Conservation (phyloP, 2,113 vertebrate species). For the Parotia lawesii region DNA sequence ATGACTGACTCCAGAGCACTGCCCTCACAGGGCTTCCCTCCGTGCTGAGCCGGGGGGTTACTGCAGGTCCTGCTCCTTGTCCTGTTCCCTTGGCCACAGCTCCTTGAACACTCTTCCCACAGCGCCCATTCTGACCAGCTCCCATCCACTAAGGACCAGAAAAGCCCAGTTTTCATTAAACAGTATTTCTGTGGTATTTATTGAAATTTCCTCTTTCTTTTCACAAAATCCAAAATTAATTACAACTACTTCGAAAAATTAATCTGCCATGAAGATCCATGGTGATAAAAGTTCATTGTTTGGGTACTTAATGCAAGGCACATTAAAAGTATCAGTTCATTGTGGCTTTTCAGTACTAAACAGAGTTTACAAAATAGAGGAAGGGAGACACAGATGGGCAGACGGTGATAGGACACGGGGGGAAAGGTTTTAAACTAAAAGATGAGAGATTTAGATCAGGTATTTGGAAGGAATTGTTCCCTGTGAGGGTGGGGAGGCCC, state of each 20-base stretch:
- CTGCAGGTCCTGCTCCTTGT: constrained; percentile 87
- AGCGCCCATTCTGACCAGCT: constrained; percentile 90
- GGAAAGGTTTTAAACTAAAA: neutral
- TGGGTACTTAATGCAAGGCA: neutral
- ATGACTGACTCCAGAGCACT: constrained; percentile 79
- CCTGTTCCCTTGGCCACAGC: constrained; percentile 89
- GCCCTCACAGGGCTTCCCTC: constrained; percentile 85
- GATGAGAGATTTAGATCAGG: neutral
- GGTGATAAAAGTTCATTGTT: no score
- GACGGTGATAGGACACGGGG: fast-evolving
- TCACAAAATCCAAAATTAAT: neutral
- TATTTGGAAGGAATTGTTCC: fast-evolving
- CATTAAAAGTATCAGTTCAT: neutral
- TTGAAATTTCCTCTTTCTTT: neutral
- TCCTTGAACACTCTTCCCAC: constrained; percentile 93
- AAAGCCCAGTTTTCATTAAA: neutral
- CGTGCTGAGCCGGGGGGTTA: constrained; percentile 79
- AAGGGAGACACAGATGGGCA: neutral
- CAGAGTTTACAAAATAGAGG: neutral
- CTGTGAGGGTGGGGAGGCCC: neutral
- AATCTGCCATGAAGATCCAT: neutral
- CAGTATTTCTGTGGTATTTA: fast-evolving
- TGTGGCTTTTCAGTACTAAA: neutral
- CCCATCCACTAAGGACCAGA: constrained; percentile 81
- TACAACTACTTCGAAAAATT: neutral